phyloP scores from a whole-genome alignment of 2,888 invertebrate genomes.

The Heliconius aoede region DNA sequence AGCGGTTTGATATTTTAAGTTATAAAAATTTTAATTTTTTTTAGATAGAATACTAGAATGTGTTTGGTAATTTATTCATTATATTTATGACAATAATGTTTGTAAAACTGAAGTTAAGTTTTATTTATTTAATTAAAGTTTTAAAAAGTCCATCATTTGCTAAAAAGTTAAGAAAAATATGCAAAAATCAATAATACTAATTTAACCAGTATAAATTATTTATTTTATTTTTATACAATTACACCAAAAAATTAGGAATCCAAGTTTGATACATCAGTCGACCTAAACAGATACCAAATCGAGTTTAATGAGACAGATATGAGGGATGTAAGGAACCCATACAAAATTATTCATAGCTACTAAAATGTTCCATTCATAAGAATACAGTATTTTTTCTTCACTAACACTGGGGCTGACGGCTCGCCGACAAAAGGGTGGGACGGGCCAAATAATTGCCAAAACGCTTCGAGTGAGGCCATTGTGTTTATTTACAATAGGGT shows the following conservation, averaged over 20 bases:
- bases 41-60: no score
- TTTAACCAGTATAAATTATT: neutral
- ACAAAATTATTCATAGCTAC: constrained; percentile 83
- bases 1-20: constrained; percentile 62
- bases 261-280: constrained; percentile 23
- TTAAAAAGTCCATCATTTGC: no score
- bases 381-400: constrained; percentile 61
- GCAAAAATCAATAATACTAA: no score
- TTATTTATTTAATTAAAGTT: no score
- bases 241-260: neutral
- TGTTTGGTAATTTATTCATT: no score
- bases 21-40: no score
- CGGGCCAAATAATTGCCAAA: constrained; percentile 83
- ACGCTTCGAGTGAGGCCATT: constrained; percentile 81
- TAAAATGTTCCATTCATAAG: constrained; percentile 79
- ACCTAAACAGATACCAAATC: constrained; percentile 76
- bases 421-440: constrained; percentile 82
- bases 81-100: no score
- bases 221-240: neutral
- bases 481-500: constrained; percentile 81
- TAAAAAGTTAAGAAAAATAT: no score
- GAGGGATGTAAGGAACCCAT: constrained; percentile 77
- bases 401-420: constrained; percentile 77
- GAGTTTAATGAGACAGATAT: constrained; percentile 82
- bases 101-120: no score